Conservation (phyloP, 2,797 vertebrate species). For the Neopelma chrysocephalum region DNA sequence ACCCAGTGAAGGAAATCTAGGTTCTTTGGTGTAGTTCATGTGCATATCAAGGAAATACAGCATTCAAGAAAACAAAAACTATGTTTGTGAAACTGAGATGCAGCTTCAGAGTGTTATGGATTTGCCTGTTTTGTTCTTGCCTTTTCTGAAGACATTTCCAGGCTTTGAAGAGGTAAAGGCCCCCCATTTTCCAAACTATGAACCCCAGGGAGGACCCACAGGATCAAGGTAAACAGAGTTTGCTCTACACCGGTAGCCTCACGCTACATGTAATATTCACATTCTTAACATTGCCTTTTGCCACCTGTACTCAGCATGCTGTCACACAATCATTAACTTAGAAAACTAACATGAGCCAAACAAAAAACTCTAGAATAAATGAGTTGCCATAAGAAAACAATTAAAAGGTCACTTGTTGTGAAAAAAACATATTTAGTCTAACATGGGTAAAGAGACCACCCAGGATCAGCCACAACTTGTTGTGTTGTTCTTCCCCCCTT, state of each 20-base stretch:
- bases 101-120: not conserved
- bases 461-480: conserved; percentile 51
- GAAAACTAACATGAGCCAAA: conserved; percentile 69
- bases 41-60: not conserved
- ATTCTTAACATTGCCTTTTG: conserved; percentile 53
- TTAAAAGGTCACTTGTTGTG: conserved; percentile 79
- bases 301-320: conserved; percentile 78
- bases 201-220: not conserved
- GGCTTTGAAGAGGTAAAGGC: not conserved
- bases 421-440: conserved; percentile 75
- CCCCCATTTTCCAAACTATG: not conserved
- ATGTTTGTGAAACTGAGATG: conserved; percentile 6
- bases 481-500: not conserved
- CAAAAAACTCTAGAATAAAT: conserved; percentile 69
- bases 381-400: conserved; percentile 76
- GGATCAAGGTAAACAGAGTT: not conserved
- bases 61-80: not conserved
- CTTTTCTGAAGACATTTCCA: conserved; percentile 30
- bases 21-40: not conserved
- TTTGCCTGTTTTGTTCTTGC: not conserved
- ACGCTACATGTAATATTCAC: not conserved
- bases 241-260: not conserved
- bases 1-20: not conserved
- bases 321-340: conserved; percentile 71
- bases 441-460: conserved; percentile 70